A percentile compares a stretch with the other conserved stretches of the same genome.
These are phyloP conservation scores for Coptotermes formosanus DNA, from an alignment of 1,140 invertebrate genomes.

Conservation along the genomic window DNA sequence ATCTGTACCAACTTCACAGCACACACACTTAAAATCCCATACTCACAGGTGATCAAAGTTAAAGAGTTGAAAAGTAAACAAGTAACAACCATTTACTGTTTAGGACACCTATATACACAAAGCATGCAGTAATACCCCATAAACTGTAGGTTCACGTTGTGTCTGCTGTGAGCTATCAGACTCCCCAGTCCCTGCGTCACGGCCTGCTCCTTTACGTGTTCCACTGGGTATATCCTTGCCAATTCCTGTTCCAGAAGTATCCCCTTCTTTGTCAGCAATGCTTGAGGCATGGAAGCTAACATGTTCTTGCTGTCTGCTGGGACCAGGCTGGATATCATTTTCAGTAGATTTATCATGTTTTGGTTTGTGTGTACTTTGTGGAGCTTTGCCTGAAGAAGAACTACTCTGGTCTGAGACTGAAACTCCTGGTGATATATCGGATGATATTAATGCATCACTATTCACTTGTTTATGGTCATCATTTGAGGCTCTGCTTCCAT, in stretches of 20 bases:
- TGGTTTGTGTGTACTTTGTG: background rate
- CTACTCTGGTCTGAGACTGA: background rate
- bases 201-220: no score
- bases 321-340: background rate
- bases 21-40: no score
- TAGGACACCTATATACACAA: no score
- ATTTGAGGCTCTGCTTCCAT: background rate
- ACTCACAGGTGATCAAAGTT: no score
- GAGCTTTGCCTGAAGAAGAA: background rate
- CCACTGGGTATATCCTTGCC: no score
- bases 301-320: background rate
- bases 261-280: no score
- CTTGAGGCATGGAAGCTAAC: no score
- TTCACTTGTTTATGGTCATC: background rate
- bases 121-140: background rate
- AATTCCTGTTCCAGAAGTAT: no score
- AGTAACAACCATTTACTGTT: no score
- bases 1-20: no score
- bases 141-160: background rate
- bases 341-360: background rate
- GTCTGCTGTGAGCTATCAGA: no score
- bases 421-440: background rate
- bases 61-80: no score
- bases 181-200: background rate
- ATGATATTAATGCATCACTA: background rate